These are phyloP conservation scores for Petrosia ficiformis DNA, from an alignment of 37 sponge, comb jelly and placozoan genomes.

Conservation along the genomic window DNA sequence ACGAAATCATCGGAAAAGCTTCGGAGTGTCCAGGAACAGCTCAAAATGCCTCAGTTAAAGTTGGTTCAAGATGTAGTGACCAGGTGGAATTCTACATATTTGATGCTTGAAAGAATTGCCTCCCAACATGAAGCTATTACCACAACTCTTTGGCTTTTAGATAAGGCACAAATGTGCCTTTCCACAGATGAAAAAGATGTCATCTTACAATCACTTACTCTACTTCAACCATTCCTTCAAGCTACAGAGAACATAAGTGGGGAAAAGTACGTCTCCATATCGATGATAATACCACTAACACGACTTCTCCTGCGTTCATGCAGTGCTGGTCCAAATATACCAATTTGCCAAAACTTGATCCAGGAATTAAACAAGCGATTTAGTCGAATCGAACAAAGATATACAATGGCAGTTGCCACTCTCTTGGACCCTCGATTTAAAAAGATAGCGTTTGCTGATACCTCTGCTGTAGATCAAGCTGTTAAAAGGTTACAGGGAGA, in stretches of 20 bases:
- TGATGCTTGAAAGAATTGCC: constrained; percentile 1
- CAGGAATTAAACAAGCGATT: background rate
- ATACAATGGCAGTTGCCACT: background rate
- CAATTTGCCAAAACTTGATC: background rate
- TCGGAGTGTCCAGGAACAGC: background rate
- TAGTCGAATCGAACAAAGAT: background rate
- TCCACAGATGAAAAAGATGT: background rate
- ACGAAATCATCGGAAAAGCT: no score
- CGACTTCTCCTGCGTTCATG: background rate
- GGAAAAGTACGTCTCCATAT: no score
- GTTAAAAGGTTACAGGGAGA: background rate
- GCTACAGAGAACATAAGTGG: no score
- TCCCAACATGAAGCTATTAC: background rate
- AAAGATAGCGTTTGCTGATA: background rate
- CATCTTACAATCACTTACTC: background rate
- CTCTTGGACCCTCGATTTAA: background rate
- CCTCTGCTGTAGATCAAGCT: background rate
- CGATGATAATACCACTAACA: background rate
- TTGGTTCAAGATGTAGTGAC: background rate
- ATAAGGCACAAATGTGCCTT: background rate
- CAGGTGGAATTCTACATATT: no score
- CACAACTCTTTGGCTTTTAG: background rate
- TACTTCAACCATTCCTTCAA: constrained; percentile 1
- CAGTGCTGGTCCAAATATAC: background rate
- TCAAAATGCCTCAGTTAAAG: background rate